Evolutionary conservation across 23 tunicate species (phyloP).

Genomic region (Halocynthia roretzi): DNA sequence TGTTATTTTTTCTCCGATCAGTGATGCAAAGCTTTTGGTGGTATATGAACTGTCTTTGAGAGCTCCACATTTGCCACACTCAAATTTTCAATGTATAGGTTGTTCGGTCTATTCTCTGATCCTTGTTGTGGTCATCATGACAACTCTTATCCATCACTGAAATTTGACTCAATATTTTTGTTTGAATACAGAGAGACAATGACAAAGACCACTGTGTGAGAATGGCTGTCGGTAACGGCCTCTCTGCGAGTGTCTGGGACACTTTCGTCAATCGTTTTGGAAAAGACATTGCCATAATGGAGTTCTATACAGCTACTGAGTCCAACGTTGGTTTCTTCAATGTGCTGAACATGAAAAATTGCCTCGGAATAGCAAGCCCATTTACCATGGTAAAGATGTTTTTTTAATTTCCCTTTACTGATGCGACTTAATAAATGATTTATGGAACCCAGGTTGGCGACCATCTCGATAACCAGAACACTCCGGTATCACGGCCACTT

Average conservation of each 20-base stretch:
- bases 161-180: background rate
- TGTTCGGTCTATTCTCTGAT: no score
- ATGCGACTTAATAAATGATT: background rate
- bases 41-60: no score
- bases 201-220: conserved; percentile 25
- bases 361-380: background rate
- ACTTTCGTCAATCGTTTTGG: conserved; percentile 13
- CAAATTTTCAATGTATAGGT: no score
- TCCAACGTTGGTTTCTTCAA: background rate
- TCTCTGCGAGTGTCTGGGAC: conserved; percentile 8
- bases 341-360: background rate
- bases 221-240: conserved; percentile 21
- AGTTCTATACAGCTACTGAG: conserved; percentile 21
- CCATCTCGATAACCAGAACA: no score
- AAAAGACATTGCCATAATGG: background rate
- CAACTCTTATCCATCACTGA: no score
- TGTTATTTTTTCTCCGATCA: no score
- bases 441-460: no score
- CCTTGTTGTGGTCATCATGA: no score
- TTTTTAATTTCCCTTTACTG: background rate
- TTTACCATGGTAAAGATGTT: background rate
- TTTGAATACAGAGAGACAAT: conserved; percentile 3
- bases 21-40: no score
- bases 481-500: background rate
- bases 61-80: no score